Evolutionary conservation across 1,140 invertebrate genomes (phyloP).

Genomic region (Achroia grisella): DNA sequence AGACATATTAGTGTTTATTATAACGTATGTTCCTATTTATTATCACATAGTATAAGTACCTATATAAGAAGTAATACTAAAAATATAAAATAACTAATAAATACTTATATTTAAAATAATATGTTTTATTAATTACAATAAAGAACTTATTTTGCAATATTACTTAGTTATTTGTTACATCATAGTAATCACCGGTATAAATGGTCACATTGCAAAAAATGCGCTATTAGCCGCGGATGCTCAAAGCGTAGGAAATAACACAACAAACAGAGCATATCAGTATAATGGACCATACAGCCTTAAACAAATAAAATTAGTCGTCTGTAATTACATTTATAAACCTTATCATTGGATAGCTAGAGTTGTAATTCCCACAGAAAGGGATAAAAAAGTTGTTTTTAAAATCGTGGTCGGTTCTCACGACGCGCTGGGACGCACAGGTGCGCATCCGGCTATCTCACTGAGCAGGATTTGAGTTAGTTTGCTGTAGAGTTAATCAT

Average conservation of each 20-base stretch:
- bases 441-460: constrained; percentile 66
- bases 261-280: constrained; percentile 44
- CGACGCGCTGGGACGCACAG: constrained; percentile 39
- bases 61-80: too few species aligned
- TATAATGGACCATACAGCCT: constrained; percentile 37
- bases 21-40: too few species aligned
- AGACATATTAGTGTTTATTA: too few species aligned
- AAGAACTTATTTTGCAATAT: too few species aligned
- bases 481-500: constrained; percentile 24
- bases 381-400: constrained; percentile 4
- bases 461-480: constrained; percentile 41
- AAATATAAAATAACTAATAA: too few species aligned
- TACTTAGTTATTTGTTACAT: too few species aligned
- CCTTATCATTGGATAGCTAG: constrained; percentile 5
- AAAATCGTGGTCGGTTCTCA: constrained; percentile 52
- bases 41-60: too few species aligned
- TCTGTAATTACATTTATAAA: not conserved
- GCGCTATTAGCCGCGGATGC: constrained; percentile 61
- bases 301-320: constrained; percentile 19
- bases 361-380: too few species aligned
- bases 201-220: constrained; percentile 48
- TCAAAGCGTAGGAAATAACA: constrained; percentile 65
- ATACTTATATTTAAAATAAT: too few species aligned
- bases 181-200: not conserved
- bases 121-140: too few species aligned